Evolutionary conservation across 2,888 invertebrate species (phyloP), one percentile per base, ranked within the genome.

Genomic region (Pterobdella sp.): DNA sequence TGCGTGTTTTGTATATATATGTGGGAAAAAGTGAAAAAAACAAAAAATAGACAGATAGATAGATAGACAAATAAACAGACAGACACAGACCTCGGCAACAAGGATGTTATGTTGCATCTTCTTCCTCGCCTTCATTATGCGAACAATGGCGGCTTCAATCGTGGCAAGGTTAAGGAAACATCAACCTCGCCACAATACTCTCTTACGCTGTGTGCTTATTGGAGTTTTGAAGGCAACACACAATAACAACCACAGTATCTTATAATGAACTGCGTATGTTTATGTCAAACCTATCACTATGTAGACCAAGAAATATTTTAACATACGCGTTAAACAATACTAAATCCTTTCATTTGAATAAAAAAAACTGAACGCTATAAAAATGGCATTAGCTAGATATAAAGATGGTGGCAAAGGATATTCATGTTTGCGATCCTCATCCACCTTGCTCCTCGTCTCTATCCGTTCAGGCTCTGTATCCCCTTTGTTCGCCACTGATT

Each of bases 381-480:
- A n/a, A n/a, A n/a, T n/a, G n/a, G n/a, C n/a, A n/a, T n/a, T n/a
- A n/a, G n/a, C n/a, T n/a, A n/a, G n/a, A n/a, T n/a, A n/a, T n/a
- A n/a, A n/a, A n/a, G n/a, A 26, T n/a, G 35, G 65, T 29, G 4
- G 1, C 22, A 81, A 83, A 83, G 83, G 84, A 84, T 84, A 84
- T 83, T 97, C 97, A 85, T 97, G 96, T 85, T 97, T 97, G 79
- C 97, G 89, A 85, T 98, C 97, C 85, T 98, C 97, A 83, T 98
- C 97, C 68, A 95, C 94, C 86, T 96, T 97, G 83, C 90, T 94
- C 79, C 96, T 89, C 0, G 97, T 98, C 86, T 99, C 98, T 82
- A 92, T 90, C 78, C 98, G 88, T 85, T 99, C 98, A n/a, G 97
- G 97, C 84, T 99, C 98, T 56, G 94, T 93, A 85, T 98, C 98